phyloP scores from a whole-genome alignment of 1,140 invertebrate species.

The Drosophila insularis region DNA sequence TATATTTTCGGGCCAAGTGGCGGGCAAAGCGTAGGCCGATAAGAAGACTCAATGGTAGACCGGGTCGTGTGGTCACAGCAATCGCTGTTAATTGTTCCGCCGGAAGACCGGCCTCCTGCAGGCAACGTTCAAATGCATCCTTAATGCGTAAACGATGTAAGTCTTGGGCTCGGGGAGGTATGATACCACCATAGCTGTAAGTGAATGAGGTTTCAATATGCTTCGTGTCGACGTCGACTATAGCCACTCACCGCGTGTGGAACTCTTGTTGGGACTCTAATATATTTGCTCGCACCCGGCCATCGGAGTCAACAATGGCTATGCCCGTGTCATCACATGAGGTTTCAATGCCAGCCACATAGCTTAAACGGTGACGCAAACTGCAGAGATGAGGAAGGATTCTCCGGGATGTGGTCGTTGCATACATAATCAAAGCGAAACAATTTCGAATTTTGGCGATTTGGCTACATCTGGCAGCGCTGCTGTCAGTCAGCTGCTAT shows the following conservation, averaged over 20 bases:
- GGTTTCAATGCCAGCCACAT: slow-evolving; percentile 95
- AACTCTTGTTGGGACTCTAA: slow-evolving; percentile 89
- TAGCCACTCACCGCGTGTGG: slow-evolving; percentile 86
- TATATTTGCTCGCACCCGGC: slow-evolving; percentile 90
- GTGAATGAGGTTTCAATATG: background rate
- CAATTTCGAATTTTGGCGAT: slow-evolving; percentile 7
- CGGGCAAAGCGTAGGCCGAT: slow-evolving; percentile 94
- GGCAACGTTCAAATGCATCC: slow-evolving; percentile 87
- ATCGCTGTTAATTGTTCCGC: slow-evolving; percentile 93
- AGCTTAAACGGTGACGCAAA: slow-evolving; percentile 31
- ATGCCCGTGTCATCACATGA: slow-evolving; percentile 98
- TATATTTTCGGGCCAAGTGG: slow-evolving; percentile 86
- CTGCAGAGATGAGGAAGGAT: background rate
- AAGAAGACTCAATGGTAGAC: slow-evolving; percentile 88
- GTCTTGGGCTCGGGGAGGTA: slow-evolving; percentile 92
- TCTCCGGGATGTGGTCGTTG: background rate
- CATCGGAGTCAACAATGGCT: slow-evolving; percentile 89
- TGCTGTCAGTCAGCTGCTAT: background rate
- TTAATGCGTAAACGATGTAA: slow-evolving; percentile 92
- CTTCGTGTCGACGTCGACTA: background rate
- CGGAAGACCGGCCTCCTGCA: slow-evolving; percentile 86
- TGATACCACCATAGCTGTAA: slow-evolving; percentile 93
- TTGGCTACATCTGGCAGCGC: slow-evolving; percentile 15
- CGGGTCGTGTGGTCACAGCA: slow-evolving; percentile 95
- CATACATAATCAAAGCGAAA: slow-evolving; percentile 16